A percentile compares a stretch with the other conserved stretches of the same genome.
These are phyloP conservation scores for Sycophila texana DNA, from an alignment of 2,888 invertebrate genomes.

Conservation along the genomic window DNA sequence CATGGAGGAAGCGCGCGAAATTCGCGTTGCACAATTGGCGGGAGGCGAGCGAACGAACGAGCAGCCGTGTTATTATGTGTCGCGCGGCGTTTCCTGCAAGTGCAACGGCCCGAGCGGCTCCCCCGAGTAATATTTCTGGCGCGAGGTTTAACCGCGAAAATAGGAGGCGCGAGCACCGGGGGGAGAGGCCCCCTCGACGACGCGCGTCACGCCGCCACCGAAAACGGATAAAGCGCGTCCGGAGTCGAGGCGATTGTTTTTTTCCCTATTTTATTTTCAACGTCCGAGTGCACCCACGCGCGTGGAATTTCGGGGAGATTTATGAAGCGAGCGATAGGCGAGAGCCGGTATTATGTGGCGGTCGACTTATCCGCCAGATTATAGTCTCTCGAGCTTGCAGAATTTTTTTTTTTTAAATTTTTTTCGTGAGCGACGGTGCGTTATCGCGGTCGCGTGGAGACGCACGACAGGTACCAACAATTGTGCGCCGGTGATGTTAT, in stretches of 20 bases:
- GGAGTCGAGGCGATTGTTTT: not conserved
- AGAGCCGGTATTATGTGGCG: too few relatives aligned
- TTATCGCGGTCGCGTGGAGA: conserved; percentile 15
- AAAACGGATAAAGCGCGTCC: not conserved
- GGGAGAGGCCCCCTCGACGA: not conserved
- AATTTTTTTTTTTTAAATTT: too few relatives aligned
- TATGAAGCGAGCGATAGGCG: too few relatives aligned
- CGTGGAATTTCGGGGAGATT: too few relatives aligned
- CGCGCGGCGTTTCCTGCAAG: conserved; percentile 20
- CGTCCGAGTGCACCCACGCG: too few relatives aligned
- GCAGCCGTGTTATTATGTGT: conserved; percentile 4
- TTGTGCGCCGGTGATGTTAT: conserved; percentile 21
- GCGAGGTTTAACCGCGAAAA: conserved; percentile 56
- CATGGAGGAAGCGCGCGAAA: not conserved
- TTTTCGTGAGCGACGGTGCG: too few relatives aligned
- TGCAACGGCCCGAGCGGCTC: conserved; percentile 52
- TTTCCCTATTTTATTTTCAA: too few relatives aligned
- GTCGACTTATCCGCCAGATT: too few relatives aligned
- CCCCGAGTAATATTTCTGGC: conserved; percentile 59
- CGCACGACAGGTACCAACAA: not conserved
- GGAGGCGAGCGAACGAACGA: not conserved
- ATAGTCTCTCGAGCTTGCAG: too few relatives aligned
- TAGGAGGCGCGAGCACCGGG: conserved; percentile 46
- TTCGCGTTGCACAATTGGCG: not conserved
- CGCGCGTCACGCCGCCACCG: too few relatives aligned